Conservation (phyloP, 2,888 invertebrate species). For the Heteropelma amictum region DNA sequence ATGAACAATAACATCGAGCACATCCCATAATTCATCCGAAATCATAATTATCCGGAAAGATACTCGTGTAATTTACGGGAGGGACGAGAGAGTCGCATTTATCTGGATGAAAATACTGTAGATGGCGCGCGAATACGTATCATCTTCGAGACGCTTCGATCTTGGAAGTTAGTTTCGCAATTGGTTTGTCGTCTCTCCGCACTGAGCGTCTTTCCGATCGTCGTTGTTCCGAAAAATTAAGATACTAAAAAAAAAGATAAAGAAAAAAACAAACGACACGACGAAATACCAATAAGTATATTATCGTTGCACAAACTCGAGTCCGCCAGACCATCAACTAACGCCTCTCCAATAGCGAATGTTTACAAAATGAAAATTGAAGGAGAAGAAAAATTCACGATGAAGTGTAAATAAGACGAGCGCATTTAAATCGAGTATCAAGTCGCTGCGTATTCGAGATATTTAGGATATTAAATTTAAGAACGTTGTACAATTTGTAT, state of each 20-base stretch:
- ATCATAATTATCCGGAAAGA: too few relatives aligned
- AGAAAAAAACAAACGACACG: constrained; percentile 29
- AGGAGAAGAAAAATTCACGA: constrained; percentile 16
- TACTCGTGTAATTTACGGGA: too few relatives aligned
- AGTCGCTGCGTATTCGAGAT: constrained; percentile 52
- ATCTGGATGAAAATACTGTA: background rate
- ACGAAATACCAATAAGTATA: constrained; percentile 45
- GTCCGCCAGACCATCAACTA: constrained; percentile 76
- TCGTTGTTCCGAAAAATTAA: background rate
- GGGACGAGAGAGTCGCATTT: too few relatives aligned
- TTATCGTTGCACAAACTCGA: constrained; percentile 63
- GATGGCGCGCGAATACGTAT: constrained; percentile 5
- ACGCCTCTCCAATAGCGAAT: constrained; percentile 63
- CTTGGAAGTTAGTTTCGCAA: too few relatives aligned
- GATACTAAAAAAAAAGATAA: constrained; percentile 10
- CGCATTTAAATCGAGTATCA: constrained; percentile 57
- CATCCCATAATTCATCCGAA: too few relatives aligned
- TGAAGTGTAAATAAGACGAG: constrained; percentile 55
- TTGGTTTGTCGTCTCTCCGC: too few relatives aligned
- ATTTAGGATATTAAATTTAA: constrained; percentile 51
- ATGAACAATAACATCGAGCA: too few relatives aligned
- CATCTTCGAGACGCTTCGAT: too few relatives aligned
- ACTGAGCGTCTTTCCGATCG: background rate
- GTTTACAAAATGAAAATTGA: constrained; percentile 32
- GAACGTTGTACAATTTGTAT: constrained; percentile 76